Evolutionary conservation across 2,797 vertebrate species (phyloP), one percentile per base, ranked within the genome.

Genomic region (Zalophus californianus): DNA sequence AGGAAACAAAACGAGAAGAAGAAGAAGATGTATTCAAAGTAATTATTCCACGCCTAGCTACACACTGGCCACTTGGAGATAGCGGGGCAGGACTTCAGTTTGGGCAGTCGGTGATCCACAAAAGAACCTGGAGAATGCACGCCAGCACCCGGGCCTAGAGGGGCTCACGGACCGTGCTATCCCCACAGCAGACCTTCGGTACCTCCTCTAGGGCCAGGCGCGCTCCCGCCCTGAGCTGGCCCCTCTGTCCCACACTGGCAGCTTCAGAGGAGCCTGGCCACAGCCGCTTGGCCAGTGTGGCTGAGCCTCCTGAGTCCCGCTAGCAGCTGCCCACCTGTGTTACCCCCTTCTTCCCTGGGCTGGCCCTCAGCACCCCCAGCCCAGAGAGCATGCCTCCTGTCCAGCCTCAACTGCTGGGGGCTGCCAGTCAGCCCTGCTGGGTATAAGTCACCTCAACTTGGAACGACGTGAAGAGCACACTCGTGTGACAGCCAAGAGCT

Each of bases 11-110:
- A 98, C 99, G 99, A 97, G 99, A 99, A 98, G 99, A 99, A 98
- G 99, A 99, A 98, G 99, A 99, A 98, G 99, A 99, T 98, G 99
- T 99, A 98, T 99, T 99, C 99, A 99, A 99, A 99, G 99, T 99
- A 99, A 99, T 98, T 99, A 99, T 96, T 97, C 97, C 97, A 96
- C 96, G 70, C 86, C 94, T 97, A 97, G 78, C 97, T 96, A 79
- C 7, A 79, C 86, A 95, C 48, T 86, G 88, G 88, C 95, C 75
- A 60, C 96, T 77, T 73, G 96, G 94, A 97, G 44, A 44, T 87
- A 90, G 79, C 21, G 58, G 96, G 96, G 90, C 79, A 97, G 96
- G 96, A 84, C 78, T 97, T 86, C 84, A 80, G 72, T 83, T 56
- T 62, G 92, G 94, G 88, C 72, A 94, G 80, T 79, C 73, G 79